Base-by-base conservation (phyloP, 2,113 vertebrate species). In the Malurus elegans region DNA sequence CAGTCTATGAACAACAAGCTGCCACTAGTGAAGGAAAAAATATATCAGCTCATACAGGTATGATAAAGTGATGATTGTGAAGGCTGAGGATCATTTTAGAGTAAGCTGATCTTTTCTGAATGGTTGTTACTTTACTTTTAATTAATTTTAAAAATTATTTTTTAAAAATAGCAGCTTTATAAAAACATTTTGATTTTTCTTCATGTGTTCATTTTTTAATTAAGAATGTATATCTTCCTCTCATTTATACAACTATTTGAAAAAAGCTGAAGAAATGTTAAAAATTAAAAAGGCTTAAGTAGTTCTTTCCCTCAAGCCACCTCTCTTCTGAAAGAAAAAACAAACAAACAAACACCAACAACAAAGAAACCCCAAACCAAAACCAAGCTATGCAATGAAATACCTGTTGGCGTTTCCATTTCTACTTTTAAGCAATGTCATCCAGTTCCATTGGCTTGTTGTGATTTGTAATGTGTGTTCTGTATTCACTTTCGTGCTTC, bases 1-100 rank as follows among this genome's bases (percentile, higher is more conserved):
- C 97, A 97, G 53, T 98, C 98, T n/a, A 98, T 98, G 98, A 97
- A 95, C 51, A 91, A 97, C 53, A 98, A 98, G 71, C 95, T 98
- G 64, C 95, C 97, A 60, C 51, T 98, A 88, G 95, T 99, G 86
- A 98, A 98, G 78, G 92, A 96, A 70, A 98, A 98, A 95, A 85
- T 98, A 92, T 92, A 97, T 91, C 98, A 97, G 70, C 95, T 98
- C 34, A 97, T 98, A 50, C 95, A 97, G 98, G 98, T 99, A 80
- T 69, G 91, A 75, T 11, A 58, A 88, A 75, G 6, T 29, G 18
- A 51, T 48, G 38, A 51, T 21, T 57, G 23, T 47, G n/a, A 24
- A 31, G 34, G 21, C 6, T 36, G n/a, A 74, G 47, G 38, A 83
- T 19, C 34, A 38, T 84, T 86, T 62, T 48, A 64, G 48, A 42